These are phyloP conservation scores for Nymphicus hollandicus DNA, from an alignment of 2,113 vertebrate genomes.

Conservation along the genomic window DNA sequence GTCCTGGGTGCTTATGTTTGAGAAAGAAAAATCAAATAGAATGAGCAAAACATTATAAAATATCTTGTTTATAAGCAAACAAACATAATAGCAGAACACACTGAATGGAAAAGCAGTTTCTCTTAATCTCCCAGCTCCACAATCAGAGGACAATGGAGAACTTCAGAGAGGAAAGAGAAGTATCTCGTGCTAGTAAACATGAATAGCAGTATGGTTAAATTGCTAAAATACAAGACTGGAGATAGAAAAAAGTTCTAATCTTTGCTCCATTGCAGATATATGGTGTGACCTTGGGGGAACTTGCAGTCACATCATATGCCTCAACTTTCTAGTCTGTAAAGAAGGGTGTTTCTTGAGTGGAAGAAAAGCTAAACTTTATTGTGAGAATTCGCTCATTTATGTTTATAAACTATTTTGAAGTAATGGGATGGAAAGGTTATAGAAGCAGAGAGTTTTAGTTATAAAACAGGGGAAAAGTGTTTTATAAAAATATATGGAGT, in stretches of 20 bases:
- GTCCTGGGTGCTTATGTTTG: neutral
- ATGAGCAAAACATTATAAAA: neutral
- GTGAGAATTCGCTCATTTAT: neutral
- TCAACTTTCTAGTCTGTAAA: neutral
- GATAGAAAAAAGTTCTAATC: neutral
- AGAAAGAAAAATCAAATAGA: neutral
- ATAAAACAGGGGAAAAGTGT: neutral
- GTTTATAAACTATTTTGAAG: neutral
- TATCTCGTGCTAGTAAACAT: neutral
- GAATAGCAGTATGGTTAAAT: neutral
- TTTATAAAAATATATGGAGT: neutral
- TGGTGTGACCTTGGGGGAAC: neutral
- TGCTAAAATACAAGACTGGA: neutral
- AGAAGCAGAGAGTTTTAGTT: neutral
- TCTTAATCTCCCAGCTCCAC: neutral
- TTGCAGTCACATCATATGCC: fast-evolving
- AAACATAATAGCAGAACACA: neutral
- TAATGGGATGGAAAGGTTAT: neutral
- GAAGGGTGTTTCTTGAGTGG: neutral
- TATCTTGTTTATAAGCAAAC: neutral
- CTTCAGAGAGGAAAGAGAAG: neutral
- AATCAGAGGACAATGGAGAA: neutral
- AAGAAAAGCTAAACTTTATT: neutral
- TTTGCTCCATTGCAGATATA: neutral
- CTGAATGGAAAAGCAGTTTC: neutral